Percentiles rank a stretch among this genome's conserved stretches.
Conservation (phyloP, 2,797 vertebrate species). For the Paguma larvata region DNA sequence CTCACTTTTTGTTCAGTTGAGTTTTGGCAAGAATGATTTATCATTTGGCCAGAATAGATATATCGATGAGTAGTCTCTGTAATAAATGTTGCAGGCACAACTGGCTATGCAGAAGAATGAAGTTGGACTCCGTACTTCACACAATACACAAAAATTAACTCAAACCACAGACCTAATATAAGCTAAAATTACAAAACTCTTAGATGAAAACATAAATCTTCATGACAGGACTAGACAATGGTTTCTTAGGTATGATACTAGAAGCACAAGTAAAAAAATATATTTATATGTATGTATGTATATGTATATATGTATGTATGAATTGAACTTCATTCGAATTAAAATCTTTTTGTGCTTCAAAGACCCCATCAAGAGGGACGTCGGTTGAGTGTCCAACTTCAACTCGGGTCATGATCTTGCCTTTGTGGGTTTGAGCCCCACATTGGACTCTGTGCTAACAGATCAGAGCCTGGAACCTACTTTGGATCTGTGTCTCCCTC, state of each 20-base stretch:
- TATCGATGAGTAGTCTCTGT: neutral
- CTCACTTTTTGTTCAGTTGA: neutral
- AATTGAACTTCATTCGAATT: neutral
- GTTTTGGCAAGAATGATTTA: neutral
- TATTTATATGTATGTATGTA: too few relatives aligned
- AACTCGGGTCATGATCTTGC: too few relatives aligned
- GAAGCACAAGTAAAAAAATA: too few relatives aligned
- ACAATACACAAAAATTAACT: neutral
- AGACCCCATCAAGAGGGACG: neutral
- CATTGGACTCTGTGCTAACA: too few relatives aligned
- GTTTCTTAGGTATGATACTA: neutral
- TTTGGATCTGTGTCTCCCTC: too few relatives aligned
- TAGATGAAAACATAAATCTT: neutral
- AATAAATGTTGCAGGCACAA: neutral
- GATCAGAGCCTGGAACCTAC: too few relatives aligned
- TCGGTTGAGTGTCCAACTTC: too few relatives aligned
- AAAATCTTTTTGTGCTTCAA: neutral
- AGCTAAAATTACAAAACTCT: neutral
- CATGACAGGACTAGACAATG: neutral
- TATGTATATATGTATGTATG: too few relatives aligned
- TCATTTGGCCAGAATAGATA: neutral
- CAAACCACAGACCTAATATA: neutral
- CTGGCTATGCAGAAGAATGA: neutral
- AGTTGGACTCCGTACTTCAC: neutral
- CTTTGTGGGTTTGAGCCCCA: too few relatives aligned